Conservation (phyloP, 2,113 vertebrate species). For the Bufo bufo region DNA sequence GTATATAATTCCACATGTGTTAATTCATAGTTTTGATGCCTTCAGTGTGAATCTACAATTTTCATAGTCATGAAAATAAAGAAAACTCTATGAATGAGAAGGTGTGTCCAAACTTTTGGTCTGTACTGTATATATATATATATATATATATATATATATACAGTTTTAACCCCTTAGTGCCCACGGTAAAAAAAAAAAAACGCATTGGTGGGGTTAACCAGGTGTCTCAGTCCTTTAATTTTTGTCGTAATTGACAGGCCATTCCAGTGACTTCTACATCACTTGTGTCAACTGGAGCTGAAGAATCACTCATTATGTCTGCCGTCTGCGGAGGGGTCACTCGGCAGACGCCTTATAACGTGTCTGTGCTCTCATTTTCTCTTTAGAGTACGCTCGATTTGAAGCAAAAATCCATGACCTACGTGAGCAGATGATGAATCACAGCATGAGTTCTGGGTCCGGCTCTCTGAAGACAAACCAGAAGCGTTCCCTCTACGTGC, state of each 20-base stretch:
- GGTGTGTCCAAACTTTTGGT: no score
- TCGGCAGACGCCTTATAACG: background rate
- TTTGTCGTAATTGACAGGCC: background rate
- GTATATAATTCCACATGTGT: no score
- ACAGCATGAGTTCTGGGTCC: constrained; percentile 98
- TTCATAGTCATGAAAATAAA: no score
- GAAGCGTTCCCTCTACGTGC: constrained; percentile 95
- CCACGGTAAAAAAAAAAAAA: no score
- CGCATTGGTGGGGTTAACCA: no score
- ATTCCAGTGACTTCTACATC: background rate
- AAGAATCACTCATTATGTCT: background rate
- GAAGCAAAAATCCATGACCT: constrained; percentile 99
- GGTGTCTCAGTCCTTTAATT: no score
- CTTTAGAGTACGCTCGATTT: constrained; percentile 91
- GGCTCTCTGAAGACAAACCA: constrained; percentile 96
- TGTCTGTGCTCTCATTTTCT: constrained; percentile 63
- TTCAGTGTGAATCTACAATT: no score
- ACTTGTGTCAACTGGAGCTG: background rate
- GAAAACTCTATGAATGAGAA: no score
- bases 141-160: no score
- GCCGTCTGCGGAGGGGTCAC: background rate
- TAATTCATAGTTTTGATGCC: no score
- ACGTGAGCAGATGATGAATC: constrained; percentile 99
- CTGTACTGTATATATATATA: no score
- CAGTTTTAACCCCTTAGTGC: no score